A percentile compares a stretch with the other conserved stretches of the same genome.
Conservation (phyloP, 2,888 invertebrate species). For the Xanthia icteritia region DNA sequence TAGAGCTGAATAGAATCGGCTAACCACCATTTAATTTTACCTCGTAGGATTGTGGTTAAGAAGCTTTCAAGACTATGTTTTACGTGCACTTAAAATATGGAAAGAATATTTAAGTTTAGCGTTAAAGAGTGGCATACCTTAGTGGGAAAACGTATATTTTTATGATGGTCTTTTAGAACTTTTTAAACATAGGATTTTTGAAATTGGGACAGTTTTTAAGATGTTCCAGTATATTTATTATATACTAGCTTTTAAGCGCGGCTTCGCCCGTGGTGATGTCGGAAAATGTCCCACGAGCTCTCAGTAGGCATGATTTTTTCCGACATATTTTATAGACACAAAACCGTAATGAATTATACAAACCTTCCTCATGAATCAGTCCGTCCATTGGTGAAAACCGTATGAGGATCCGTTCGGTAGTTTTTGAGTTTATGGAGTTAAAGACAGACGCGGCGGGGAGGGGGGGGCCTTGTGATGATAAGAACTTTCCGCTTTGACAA, state of each 20-base stretch:
- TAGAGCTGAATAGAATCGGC: slow-evolving; percentile 3
- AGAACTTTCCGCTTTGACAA: background rate
- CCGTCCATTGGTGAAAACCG: no score
- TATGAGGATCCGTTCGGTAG: no score
- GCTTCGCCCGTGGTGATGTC: no score
- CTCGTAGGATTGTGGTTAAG: background rate
- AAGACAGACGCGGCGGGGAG: no score
- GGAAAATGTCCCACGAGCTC: no score
- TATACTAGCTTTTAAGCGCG: background rate
- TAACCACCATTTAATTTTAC: background rate
- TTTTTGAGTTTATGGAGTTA: no score
- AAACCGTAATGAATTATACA: no score
- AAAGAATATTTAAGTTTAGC: background rate
- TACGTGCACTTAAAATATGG: background rate
- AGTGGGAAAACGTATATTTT: background rate
- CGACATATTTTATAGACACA: no score
- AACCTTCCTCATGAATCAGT: no score
- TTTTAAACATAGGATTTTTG: background rate
- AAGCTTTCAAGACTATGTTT: slow-evolving; percentile 9
- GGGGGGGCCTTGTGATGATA: background rate
- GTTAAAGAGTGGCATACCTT: background rate
- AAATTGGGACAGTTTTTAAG: background rate
- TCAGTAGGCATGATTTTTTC: no score
- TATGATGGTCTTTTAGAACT: background rate
- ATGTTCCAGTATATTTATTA: background rate